Percentiles rank a stretch among this genome's conserved stretches.
phyloP scores from a whole-genome alignment of 2,797 vertebrate species.

The Lacerta bilineata region DNA sequence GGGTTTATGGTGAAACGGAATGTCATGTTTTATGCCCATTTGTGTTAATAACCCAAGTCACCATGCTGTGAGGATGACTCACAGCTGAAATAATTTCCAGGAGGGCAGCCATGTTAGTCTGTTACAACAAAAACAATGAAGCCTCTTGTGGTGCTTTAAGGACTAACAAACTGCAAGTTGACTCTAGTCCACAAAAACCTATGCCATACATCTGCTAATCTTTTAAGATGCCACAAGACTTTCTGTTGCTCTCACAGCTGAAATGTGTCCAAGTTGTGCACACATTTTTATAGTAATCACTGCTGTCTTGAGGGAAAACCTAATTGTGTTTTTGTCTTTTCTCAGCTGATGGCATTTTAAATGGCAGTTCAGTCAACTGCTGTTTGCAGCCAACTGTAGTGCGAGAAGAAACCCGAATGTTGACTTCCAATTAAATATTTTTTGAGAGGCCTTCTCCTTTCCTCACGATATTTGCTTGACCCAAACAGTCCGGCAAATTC shows the following conservation, averaged over 20 bases:
- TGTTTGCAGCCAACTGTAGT: constrained; percentile 7
- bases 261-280: background rate
- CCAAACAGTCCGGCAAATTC: background rate
- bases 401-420: background rate
- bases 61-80: no score
- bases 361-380: background rate
- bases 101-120: background rate
- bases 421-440: constrained; percentile 16
- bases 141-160: background rate
- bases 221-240: background rate
- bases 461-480: background rate
- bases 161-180: background rate
- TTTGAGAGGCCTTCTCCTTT: constrained; percentile 21
- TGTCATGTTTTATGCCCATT: background rate
- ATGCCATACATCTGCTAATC: background rate
- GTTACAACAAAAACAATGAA: background rate
- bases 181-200: background rate
- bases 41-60: constrained; percentile 5
- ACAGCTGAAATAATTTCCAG: background rate
- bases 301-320: constrained; percentile 3
- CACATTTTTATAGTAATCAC: background rate
- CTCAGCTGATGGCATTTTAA: constrained; percentile 2
- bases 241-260: background rate
- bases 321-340: background rate
- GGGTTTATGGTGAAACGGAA: background rate